phyloP scores from a whole-genome alignment of 2,113 vertebrate genomes.

The Parus major region DNA sequence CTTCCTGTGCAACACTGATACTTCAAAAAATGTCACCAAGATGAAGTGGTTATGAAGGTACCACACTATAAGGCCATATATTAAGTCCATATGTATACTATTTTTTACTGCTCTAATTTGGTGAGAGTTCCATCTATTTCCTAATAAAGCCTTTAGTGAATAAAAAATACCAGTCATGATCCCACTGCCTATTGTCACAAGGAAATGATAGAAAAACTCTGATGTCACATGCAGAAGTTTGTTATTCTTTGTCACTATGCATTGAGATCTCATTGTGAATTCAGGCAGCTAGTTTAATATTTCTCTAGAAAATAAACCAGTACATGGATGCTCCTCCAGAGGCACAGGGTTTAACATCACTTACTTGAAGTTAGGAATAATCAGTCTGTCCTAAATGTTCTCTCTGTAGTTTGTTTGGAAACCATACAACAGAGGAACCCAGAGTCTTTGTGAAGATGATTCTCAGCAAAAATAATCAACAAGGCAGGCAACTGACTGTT shows the following conservation, averaged over 20 bases:
- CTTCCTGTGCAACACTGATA: background rate
- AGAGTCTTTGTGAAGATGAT: background rate
- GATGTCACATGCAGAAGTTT: background rate
- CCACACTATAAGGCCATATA: background rate
- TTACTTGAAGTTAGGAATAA: background rate
- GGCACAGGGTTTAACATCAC: background rate
- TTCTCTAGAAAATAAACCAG: background rate
- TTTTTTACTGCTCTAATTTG: background rate
- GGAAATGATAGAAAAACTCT: background rate
- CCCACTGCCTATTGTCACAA: background rate
- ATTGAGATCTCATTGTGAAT: background rate
- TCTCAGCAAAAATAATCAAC: background rate
- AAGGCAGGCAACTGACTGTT: background rate
- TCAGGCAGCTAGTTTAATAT: background rate
- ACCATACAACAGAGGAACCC: background rate
- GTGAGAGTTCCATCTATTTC: background rate
- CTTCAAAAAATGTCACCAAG: background rate
- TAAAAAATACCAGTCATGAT: background rate
- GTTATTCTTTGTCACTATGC: background rate
- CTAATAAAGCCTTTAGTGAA: background rate
- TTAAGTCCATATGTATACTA: background rate
- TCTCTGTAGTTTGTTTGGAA: background rate
- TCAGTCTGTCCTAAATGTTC: background rate
- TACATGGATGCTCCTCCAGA: background rate
- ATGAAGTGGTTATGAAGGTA: background rate